Percentiles rank a stretch among this genome's conserved stretches.
Conservation (phyloP, 2,113 vertebrate genomes). For the Austrofundulus limnaeus region DNA sequence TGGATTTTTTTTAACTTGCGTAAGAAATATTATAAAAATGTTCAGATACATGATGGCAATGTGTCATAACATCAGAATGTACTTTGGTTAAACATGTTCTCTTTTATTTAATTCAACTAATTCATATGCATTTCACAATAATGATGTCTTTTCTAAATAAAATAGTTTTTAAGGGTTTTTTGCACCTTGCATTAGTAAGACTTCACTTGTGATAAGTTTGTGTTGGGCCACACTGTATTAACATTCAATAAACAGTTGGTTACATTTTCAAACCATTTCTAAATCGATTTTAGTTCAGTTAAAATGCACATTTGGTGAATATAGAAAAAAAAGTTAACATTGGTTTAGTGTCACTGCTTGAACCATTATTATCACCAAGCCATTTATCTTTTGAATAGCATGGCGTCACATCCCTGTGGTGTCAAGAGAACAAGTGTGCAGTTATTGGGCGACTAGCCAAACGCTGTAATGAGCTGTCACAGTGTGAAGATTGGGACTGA, state of each 20-base stretch:
- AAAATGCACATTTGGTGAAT: not conserved
- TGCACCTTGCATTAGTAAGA: not conserved
- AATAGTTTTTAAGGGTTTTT: not conserved
- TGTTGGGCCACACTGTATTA: not conserved
- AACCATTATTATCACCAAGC: slow-evolving; percentile 42
- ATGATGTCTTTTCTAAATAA: not conserved
- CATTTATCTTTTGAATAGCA: slow-evolving; percentile 61
- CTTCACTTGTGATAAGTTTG: not conserved
- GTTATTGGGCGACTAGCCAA: slow-evolving; percentile 77
- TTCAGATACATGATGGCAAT: no score
- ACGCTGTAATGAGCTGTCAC: slow-evolving; percentile 83
- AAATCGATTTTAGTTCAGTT: not conserved
- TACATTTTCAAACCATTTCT: not conserved
- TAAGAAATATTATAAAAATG: no score
- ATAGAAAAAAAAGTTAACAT: slow-evolving; percentile 22
- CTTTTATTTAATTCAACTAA: not conserved
- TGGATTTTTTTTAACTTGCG: not conserved
- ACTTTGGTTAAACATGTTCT: not conserved
- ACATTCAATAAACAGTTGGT: not conserved
- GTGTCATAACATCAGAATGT: not conserved
- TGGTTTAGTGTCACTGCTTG: slow-evolving; percentile 29
- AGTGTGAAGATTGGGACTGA: slow-evolving; percentile 63
- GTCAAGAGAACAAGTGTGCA: slow-evolving; percentile 72
- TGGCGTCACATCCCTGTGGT: slow-evolving; percentile 47
- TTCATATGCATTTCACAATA: not conserved